A percentile compares a stretch with the other conserved stretches of the same genome.
These are phyloP conservation scores for Pardalotus punctatus DNA, from an alignment of 2,113 vertebrate genomes.

Conservation along the genomic window DNA sequence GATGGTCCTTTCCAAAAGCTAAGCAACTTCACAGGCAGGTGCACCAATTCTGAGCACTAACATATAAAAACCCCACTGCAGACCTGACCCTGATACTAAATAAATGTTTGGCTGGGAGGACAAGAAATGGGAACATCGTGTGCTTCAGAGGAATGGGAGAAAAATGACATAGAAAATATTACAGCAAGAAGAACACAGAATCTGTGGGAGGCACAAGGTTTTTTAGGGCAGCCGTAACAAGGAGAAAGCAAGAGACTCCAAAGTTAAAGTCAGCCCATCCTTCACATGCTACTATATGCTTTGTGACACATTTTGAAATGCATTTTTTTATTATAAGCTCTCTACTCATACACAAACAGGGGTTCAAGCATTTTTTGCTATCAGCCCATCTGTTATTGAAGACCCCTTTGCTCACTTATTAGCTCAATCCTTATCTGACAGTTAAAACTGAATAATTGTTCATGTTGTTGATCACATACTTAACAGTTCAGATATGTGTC, in stretches of 20 bases:
- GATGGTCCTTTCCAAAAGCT: constrained; percentile 46
- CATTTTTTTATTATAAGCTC: background rate
- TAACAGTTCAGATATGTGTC: background rate
- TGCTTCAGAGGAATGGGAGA: constrained; percentile 41
- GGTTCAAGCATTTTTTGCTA: background rate
- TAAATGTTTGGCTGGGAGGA: constrained; percentile 58
- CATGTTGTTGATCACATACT: background rate
- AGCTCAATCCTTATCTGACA: background rate
- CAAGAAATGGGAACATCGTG: constrained; percentile 56
- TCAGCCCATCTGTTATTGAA: background rate
- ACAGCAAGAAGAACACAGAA: constrained; percentile 27
- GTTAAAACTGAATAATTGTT: background rate
- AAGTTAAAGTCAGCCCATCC: constrained; percentile 13
- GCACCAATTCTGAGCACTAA: constrained; percentile 47
- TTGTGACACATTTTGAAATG: background rate
- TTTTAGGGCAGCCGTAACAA: constrained; percentile 43
- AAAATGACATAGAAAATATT: constrained; percentile 63
- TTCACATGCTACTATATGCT: background rate
- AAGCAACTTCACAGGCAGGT: constrained; percentile 23
- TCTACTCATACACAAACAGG: background rate
- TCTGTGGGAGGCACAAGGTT: background rate
- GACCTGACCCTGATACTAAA: constrained; percentile 68
- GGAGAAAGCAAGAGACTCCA: constrained; percentile 18
- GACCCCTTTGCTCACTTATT: background rate
- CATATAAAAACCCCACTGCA: constrained; percentile 38